phyloP scores from a whole-genome alignment of 2,888 invertebrate genomes.

The Cephus rjabovi region DNA sequence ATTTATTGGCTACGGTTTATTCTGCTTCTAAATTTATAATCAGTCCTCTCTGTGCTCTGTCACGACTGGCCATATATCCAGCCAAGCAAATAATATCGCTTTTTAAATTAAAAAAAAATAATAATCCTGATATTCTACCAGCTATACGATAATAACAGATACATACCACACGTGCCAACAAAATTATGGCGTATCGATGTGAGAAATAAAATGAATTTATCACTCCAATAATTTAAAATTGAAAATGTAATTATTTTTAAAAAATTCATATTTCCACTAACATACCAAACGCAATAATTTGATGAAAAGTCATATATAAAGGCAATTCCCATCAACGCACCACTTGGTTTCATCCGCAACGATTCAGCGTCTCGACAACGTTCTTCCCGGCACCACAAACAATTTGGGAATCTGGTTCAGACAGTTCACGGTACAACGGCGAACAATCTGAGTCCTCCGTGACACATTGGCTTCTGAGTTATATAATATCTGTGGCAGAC shows the following conservation, averaged over 20 bases:
- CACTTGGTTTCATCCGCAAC: too few relatives aligned
- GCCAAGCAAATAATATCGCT: not conserved
- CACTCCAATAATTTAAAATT: not conserved
- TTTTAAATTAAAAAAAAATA: too few relatives aligned
- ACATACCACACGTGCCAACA: too few relatives aligned
- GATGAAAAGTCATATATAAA: too few relatives aligned
- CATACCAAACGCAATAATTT: too few relatives aligned
- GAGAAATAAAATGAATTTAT: not conserved
- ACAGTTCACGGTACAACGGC: slow-evolving; percentile 34
- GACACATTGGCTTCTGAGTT: slow-evolving; percentile 55
- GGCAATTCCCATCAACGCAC: too few relatives aligned
- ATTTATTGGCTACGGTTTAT: slow-evolving; percentile 54
- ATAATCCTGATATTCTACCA: too few relatives aligned
- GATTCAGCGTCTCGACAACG: too few relatives aligned
- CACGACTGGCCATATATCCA: slow-evolving; percentile 35
- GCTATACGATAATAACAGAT: too few relatives aligned
- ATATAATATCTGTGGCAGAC: slow-evolving; percentile 54
- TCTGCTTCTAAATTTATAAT: slow-evolving; percentile 48
- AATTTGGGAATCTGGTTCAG: slow-evolving; percentile 38
- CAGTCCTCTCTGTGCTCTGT: slow-evolving; percentile 42
- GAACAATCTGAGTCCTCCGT: slow-evolving; percentile 28
- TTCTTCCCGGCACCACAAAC: slow-evolving; percentile 12
- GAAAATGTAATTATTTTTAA: not conserved
- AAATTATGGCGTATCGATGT: not conserved
- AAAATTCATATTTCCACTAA: not conserved